Percentiles rank a stretch among this genome's conserved stretches.
phyloP scores from a whole-genome alignment of 2,113 vertebrate species.

The Limanda limanda region DNA sequence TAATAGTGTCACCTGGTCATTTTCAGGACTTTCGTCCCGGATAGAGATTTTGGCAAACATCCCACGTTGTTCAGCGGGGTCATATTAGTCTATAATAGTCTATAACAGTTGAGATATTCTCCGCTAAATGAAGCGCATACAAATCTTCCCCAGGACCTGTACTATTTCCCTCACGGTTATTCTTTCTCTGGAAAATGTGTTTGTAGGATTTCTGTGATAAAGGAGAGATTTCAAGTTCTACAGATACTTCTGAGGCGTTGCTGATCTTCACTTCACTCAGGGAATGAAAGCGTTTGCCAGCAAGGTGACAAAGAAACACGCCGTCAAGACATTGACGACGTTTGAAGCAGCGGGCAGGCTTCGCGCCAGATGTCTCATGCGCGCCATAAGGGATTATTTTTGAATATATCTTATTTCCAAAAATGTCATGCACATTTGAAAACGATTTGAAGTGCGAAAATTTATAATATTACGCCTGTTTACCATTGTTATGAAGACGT shows the following conservation, averaged over 20 bases:
- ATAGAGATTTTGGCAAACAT: no score
- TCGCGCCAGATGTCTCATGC: conserved; percentile 23
- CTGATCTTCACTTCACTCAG: conserved; percentile 12
- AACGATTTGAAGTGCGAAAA: conserved; percentile 42
- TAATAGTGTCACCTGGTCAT: no score
- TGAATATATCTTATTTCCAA: conserved; percentile 55
- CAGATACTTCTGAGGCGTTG: background rate
- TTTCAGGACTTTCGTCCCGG: no score
- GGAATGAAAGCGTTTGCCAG: conserved; percentile 27
- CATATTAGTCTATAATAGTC: no score
- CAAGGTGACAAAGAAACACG: conserved; percentile 31
- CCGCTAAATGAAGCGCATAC: no score
- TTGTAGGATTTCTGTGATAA: conserved; percentile 42
- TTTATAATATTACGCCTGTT: conserved; percentile 43
- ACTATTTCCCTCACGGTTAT: conserved; percentile 26
- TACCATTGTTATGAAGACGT: conserved; percentile 38
- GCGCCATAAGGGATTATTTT: conserved; percentile 33
- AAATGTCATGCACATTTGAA: conserved; percentile 23
- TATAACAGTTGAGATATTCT: no score
- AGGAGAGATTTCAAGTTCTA: conserved; percentile 25
- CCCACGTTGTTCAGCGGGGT: no score
- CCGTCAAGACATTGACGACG: conserved; percentile 22
- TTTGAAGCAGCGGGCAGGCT: conserved; percentile 49
- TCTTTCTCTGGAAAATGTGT: conserved; percentile 31
- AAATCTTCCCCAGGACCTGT: no score